Evolutionary conservation across 2,797 vertebrate species (phyloP).

Genomic region (Vireo griseus): DNA sequence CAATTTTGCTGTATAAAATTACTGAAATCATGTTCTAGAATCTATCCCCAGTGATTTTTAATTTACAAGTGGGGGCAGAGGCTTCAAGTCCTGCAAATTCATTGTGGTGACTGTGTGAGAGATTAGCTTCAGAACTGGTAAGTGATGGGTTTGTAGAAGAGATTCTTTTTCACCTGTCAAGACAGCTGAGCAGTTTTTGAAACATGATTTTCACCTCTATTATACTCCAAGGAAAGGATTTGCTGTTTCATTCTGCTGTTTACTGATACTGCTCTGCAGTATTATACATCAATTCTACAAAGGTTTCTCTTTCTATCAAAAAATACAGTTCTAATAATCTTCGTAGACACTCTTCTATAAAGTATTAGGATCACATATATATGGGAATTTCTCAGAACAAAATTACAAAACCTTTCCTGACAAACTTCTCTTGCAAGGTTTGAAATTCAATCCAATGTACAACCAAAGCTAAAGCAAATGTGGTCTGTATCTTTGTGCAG

Average conservation of each 20-base stretch:
- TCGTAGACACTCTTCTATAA: neutral
- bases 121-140: neutral
- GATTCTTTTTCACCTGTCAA: neutral
- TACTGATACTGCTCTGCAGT: neutral
- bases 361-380: neutral
- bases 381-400: neutral
- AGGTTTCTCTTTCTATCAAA: neutral
- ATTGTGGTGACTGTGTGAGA: neutral
- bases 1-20: neutral
- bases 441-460: neutral
- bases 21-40: neutral
- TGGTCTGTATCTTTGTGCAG: neutral
- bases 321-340: neutral
- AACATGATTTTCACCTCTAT: neutral
- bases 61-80: neutral
- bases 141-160: neutral
- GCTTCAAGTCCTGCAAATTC: neutral
- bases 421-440: neutral
- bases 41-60: neutral
- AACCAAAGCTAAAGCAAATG: neutral
- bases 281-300: neutral
- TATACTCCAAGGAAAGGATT: constrained; percentile 18
- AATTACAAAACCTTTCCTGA: neutral
- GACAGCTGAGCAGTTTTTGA: neutral
- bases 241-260: constrained; percentile 16